phyloP scores from a whole-genome alignment of 2,797 vertebrate species.

The Cheracebus regulus region DNA sequence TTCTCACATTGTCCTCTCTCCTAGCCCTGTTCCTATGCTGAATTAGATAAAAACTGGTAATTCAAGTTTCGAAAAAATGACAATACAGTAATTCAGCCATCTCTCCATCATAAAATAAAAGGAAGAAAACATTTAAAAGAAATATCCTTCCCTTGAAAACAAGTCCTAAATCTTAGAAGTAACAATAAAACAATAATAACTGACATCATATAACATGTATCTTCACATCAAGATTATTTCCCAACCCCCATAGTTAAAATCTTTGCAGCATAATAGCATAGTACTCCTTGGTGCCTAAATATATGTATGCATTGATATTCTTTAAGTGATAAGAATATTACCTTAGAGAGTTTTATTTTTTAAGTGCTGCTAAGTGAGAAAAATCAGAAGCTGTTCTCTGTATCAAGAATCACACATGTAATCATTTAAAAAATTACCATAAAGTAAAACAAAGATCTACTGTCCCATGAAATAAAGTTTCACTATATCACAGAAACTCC shows the following conservation, averaged over 20 bases:
- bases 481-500: neutral
- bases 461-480: constrained; percentile 13
- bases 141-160: neutral
- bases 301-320: neutral
- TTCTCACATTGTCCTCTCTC: neutral
- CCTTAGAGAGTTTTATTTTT: constrained; percentile 19
- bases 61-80: neutral
- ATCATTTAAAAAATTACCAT: constrained; percentile 36
- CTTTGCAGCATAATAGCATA: neutral
- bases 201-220: neutral
- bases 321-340: constrained; percentile 43
- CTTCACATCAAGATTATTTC: neutral
- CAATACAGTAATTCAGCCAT: neutral
- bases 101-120: neutral
- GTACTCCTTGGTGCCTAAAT: neutral
- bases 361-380: neutral
- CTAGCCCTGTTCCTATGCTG: neutral
- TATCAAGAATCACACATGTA: constrained; percentile 13
- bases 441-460: constrained; percentile 51
- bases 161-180: constrained; percentile 11
- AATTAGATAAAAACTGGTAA: neutral
- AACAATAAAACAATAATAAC: constrained; percentile 3
- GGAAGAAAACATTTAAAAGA: constrained; percentile 11
- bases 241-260: neutral
- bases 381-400: constrained; percentile 26